Evolutionary conservation across 1,140 invertebrate genomes (phyloP).

Genomic region (Ridgeia piscesae): DNA sequence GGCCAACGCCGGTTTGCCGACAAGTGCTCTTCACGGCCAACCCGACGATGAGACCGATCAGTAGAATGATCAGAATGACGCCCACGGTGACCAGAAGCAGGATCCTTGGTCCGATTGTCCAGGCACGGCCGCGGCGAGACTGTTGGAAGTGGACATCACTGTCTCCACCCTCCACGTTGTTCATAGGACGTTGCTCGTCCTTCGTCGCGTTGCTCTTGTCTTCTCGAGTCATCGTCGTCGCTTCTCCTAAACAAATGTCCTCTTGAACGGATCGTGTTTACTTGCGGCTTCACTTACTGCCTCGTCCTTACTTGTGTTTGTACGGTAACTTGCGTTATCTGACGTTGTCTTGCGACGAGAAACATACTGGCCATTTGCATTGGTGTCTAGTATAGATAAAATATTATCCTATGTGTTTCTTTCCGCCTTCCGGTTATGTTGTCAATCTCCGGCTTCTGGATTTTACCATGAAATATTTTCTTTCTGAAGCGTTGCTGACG

Average conservation of each 20-base stretch:
- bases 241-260: not conserved
- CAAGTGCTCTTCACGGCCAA: not conserved
- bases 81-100: not conserved
- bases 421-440: not conserved
- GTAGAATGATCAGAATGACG: not conserved
- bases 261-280: not conserved
- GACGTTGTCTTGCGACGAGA: not conserved
- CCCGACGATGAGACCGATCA: not conserved
- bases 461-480: not conserved
- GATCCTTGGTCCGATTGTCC: not conserved
- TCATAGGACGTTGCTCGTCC: not conserved
- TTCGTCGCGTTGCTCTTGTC: not conserved
- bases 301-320: not conserved
- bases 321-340: not conserved
- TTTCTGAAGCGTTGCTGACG: not conserved
- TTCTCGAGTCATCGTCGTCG: not conserved
- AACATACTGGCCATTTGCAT: not conserved
- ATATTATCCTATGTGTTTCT: not conserved
- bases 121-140: not conserved
- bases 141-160: not conserved
- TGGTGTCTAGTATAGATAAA: not conserved
- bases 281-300: not conserved
- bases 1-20: not conserved
- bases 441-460: not conserved
- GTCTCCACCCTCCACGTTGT: not conserved